Conservation (phyloP, 2,888 invertebrate genomes). For the Bimastos eiseni region DNA sequence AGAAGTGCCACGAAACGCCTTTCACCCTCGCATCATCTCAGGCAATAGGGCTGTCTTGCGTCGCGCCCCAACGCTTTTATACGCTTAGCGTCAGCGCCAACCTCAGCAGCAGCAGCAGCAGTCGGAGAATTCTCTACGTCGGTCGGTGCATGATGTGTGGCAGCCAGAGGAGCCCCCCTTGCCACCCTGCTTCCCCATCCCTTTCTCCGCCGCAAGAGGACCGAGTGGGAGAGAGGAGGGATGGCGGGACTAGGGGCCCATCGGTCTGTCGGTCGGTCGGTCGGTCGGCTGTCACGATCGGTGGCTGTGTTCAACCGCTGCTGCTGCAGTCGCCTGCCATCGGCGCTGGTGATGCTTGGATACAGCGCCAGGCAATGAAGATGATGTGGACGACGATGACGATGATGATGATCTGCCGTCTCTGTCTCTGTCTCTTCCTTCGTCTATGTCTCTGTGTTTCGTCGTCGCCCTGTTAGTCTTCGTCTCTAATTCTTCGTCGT, state of each 20-base stretch:
- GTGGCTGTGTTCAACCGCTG: neutral
- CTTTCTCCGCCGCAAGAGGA: neutral
- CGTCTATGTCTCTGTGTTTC: neutral
- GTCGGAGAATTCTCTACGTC: neutral
- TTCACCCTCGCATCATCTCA: neutral
- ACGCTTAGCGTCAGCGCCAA: neutral
- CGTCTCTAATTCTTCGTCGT: neutral
- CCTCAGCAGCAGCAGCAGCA: neutral
- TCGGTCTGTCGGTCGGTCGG: neutral
- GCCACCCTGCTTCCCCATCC: neutral
- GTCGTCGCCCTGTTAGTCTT: neutral
- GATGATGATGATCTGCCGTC: conserved; percentile 3
- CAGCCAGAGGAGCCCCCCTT: neutral
- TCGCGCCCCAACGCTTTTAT: neutral
- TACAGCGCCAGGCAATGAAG: neutral
- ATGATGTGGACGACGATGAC: neutral
- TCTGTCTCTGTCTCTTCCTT: neutral
- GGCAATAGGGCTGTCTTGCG: neutral
- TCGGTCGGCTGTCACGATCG: neutral
- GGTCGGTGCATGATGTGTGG: neutral
- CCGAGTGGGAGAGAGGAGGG: neutral
- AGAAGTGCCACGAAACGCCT: neutral
- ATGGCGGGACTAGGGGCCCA: neutral
- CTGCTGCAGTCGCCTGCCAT: neutral
- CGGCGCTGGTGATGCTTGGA: neutral